Conservation (phyloP, 1,140 invertebrate genomes). For the Aphelinus atriplicis region DNA sequence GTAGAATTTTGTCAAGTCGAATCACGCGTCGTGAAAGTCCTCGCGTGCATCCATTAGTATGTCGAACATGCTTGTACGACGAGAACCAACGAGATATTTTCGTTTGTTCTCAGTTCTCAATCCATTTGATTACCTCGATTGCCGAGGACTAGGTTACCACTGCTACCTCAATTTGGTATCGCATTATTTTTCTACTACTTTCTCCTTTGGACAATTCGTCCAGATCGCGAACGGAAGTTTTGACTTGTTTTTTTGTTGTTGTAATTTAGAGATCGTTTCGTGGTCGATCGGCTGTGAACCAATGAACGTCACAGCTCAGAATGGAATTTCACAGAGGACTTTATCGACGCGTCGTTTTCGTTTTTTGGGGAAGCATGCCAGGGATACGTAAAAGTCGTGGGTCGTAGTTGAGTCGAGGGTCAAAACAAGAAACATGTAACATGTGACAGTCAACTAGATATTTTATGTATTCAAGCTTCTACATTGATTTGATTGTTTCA, state of each 20-base stretch:
- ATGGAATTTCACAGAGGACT: not conserved
- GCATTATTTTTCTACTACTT: too few relatives aligned
- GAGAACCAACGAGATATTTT: not conserved
- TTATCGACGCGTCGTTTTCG: conserved; percentile 22
- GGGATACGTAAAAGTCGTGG: conserved; percentile 10
- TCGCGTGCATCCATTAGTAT: conserved; percentile 28
- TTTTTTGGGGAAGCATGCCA: conserved; percentile 27
- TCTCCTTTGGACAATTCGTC: too few relatives aligned
- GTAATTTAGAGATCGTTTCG: too few relatives aligned
- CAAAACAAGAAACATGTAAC: conserved; percentile 18
- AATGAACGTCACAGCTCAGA: not conserved
- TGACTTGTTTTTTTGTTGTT: too few relatives aligned
- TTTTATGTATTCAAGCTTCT: too few relatives aligned
- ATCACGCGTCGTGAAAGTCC: conserved; percentile 38
- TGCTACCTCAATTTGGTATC: too few relatives aligned
- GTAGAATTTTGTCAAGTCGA: conserved; percentile 31
- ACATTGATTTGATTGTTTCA: not conserved
- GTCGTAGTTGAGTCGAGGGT: conserved; percentile 11
- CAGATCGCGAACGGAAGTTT: too few relatives aligned
- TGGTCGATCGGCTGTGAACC: too few relatives aligned
- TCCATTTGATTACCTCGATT: conserved; percentile 18
- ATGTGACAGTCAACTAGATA: conserved; percentile 3
- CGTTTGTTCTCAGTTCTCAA: conserved; percentile 12
- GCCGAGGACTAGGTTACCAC: not conserved
- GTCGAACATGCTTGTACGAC: not conserved